Conservation (phyloP, 2,888 invertebrate species). For the Melanostoma scalare region DNA sequence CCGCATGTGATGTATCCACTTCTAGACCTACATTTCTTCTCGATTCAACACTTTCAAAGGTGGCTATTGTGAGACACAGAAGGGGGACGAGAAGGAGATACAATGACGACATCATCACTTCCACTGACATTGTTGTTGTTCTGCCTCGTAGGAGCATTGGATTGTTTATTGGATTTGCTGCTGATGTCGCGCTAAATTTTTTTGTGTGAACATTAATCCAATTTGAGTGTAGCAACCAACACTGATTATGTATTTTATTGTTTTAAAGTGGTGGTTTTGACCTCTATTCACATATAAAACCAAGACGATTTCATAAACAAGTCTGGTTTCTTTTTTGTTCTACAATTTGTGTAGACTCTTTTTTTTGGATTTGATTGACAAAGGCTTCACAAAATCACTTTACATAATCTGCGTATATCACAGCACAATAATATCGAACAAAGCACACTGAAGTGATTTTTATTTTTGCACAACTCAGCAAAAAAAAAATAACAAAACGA, state of each 20-base stretch:
- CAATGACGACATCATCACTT: slow-evolving; percentile 55
- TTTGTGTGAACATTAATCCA: slow-evolving; percentile 51
- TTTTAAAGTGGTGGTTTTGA: slow-evolving; percentile 28
- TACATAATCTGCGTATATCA: slow-evolving; percentile 33
- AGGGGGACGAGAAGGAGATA: slow-evolving; percentile 27
- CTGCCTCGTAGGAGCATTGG: slow-evolving; percentile 54
- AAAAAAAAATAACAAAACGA: slow-evolving; percentile 3
- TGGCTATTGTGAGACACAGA: slow-evolving; percentile 28
- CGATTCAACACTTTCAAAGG: slow-evolving; percentile 53
- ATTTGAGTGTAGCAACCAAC: slow-evolving; percentile 36
- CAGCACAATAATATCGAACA: slow-evolving; percentile 4
- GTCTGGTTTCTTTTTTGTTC: slow-evolving; percentile 18
- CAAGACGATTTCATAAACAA: slow-evolving; percentile 42
- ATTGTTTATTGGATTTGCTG: slow-evolving; percentile 46
- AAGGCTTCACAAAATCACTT: slow-evolving; percentile 31
- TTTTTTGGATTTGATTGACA: slow-evolving; percentile 15
- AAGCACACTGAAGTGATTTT: slow-evolving; percentile 1
- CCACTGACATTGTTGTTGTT: slow-evolving; percentile 40
- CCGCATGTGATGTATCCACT: slow-evolving; percentile 85
- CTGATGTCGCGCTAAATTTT: slow-evolving; percentile 9
- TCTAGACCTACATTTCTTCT: slow-evolving; percentile 76
- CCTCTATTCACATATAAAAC: slow-evolving; percentile 32
- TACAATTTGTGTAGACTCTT: background rate
- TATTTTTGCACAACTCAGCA: slow-evolving; percentile 20
- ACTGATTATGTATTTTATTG: slow-evolving; percentile 31